Percentiles rank a stretch among this genome's conserved stretches.
Conservation (phyloP, 2,113 vertebrate genomes). For the Thalassarche chlororhynchos region DNA sequence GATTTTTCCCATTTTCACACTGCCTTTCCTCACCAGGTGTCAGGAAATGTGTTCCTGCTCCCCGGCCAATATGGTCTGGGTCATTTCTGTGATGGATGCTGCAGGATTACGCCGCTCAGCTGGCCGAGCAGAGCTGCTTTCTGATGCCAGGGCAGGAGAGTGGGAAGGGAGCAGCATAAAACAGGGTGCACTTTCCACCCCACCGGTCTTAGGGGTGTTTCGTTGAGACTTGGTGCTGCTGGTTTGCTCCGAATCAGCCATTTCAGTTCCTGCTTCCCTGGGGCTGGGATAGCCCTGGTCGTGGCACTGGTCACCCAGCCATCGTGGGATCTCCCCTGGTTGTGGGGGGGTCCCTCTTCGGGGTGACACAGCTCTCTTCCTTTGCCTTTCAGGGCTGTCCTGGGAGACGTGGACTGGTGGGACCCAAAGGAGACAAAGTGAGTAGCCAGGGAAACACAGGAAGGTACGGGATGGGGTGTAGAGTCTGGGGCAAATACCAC, state of each 20-base stretch:
- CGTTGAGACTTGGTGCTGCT: background rate
- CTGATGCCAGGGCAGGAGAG: background rate
- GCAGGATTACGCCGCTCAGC: background rate
- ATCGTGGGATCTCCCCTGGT: background rate
- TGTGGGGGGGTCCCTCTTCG: fast-evolving
- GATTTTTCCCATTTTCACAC: background rate
- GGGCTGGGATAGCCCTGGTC: background rate
- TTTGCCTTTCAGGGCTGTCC: conserved; percentile 79
- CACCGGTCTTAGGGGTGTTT: background rate
- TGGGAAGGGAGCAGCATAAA: background rate
- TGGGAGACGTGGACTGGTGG: conserved; percentile 78
- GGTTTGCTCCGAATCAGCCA: background rate
- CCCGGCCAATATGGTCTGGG: background rate
- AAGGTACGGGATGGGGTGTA: fast-evolving
- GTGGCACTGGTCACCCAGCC: background rate
- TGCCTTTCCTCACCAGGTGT: background rate
- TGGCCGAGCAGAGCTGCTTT: background rate
- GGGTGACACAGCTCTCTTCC: background rate
- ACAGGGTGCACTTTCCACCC: background rate
- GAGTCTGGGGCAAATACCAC: background rate
- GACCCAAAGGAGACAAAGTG: conserved; percentile 89
- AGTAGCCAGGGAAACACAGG: background rate
- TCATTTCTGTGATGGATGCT: background rate
- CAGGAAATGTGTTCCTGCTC: background rate
- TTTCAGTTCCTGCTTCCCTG: background rate